phyloP scores from a whole-genome alignment of 2,888 invertebrate species.

The Mellilla xanthometata region DNA sequence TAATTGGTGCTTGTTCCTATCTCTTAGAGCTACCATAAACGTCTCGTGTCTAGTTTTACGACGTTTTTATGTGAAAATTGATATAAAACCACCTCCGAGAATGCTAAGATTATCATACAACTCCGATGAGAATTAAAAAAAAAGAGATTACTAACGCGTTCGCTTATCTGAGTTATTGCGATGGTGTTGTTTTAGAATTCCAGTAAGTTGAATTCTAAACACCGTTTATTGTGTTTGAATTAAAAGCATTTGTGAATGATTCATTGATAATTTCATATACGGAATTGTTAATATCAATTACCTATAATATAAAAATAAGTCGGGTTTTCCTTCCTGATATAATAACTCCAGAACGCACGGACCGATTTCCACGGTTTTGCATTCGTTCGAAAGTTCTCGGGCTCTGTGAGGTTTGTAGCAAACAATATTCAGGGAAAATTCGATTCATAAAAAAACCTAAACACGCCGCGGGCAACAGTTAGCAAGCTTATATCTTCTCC shows the following conservation, averaged over 20 bases:
- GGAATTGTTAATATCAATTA: background rate
- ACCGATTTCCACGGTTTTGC: too few relatives aligned
- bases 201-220: slow-evolving; percentile 15
- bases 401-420: too few relatives aligned
- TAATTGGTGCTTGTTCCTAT: slow-evolving; percentile 56
- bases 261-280: background rate
- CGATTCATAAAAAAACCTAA: too few relatives aligned
- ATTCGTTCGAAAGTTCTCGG: too few relatives aligned
- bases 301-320: too few relatives aligned
- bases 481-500: too few relatives aligned
- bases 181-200: slow-evolving; percentile 4
- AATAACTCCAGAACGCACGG: too few relatives aligned
- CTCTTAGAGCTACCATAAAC: slow-evolving; percentile 49
- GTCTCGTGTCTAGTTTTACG: slow-evolving; percentile 40
- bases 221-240: slow-evolving; percentile 1
- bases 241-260: too few relatives aligned
- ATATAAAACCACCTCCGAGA: slow-evolving; percentile 17
- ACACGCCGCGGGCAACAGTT: too few relatives aligned
- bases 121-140: slow-evolving; percentile 7
- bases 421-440: too few relatives aligned
- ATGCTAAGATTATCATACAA: slow-evolving; percentile 5
- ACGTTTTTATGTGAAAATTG: slow-evolving; percentile 26
- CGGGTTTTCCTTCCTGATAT: too few relatives aligned
- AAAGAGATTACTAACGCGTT: slow-evolving; percentile 20
- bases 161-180: slow-evolving; percentile 24